phyloP scores from a whole-genome alignment of 2,113 vertebrate species.

The Corvus hawaiiensis region DNA sequence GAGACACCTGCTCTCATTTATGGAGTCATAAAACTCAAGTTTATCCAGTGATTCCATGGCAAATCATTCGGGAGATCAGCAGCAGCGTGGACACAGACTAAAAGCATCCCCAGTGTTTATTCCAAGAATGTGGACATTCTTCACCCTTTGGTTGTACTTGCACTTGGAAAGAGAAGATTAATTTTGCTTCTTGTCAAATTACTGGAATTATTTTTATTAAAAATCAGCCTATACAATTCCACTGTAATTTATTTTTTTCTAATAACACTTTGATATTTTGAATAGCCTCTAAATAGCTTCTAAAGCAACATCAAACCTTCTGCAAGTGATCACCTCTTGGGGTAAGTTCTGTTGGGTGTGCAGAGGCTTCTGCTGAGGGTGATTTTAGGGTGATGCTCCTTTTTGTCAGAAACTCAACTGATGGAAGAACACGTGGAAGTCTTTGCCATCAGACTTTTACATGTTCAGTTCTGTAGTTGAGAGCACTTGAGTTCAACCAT shows the following conservation, averaged over 20 bases:
- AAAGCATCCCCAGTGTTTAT: not conserved
- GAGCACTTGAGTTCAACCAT: not conserved
- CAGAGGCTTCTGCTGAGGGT: not conserved
- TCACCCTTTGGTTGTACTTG: not conserved
- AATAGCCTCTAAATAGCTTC: not conserved
- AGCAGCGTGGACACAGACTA: not conserved
- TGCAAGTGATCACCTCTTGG: not conserved
- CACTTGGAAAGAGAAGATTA: not conserved
- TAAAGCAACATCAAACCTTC: not conserved
- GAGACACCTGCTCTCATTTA: slow-evolving; percentile 10
- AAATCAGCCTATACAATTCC: not conserved
- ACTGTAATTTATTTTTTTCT: not conserved
- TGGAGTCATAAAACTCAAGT: not conserved
- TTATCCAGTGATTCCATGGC: not conserved
- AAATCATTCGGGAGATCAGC: not conserved
- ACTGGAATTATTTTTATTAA: not conserved
- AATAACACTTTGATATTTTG: not conserved
- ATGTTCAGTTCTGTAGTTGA: not conserved
- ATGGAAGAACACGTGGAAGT: not conserved
- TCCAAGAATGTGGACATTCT: not conserved
- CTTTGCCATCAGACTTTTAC: not conserved
- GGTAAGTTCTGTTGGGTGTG: not conserved
- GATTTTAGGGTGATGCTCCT: not conserved
- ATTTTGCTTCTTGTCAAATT: not conserved
- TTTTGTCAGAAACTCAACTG: not conserved